phyloP scores from a whole-genome alignment of 2,888 invertebrate genomes.

The Psylliodes chrysocephalus region DNA sequence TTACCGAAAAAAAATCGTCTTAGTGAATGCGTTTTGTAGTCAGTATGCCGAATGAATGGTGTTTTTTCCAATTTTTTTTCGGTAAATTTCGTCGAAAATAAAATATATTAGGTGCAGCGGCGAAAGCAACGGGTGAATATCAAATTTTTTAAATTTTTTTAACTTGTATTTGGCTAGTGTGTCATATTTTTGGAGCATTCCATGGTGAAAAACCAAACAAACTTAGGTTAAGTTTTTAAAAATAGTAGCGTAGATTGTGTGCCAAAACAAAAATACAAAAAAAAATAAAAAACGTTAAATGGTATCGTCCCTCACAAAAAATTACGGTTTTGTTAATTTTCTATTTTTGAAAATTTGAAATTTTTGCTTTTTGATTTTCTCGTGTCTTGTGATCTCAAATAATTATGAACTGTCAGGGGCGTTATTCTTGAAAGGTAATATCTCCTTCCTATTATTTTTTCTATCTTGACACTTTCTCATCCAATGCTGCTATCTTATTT shows the following conservation, averaged over 20 bases:
- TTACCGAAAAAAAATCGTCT: not conserved
- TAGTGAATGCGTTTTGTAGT: not conserved
- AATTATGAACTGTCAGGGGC: too few species aligned
- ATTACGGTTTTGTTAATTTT: not conserved
- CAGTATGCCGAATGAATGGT: not conserved
- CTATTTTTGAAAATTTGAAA: too few species aligned
- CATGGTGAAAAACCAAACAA: constrained; percentile 31
- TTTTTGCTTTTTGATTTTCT: too few species aligned
- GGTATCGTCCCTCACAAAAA: not conserved
- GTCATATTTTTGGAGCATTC: constrained; percentile 35
- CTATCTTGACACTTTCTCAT: too few species aligned
- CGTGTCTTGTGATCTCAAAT: too few species aligned
- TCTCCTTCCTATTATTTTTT: too few species aligned
- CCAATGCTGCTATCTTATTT: too few species aligned
- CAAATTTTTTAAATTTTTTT: constrained; percentile 16
- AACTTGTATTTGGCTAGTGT: constrained; percentile 28
- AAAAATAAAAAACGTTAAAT: constrained; percentile 44
- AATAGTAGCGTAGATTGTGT: constrained; percentile 47
- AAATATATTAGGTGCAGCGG: constrained; percentile 9
- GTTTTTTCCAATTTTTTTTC: not conserved
- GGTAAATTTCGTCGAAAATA: not conserved
- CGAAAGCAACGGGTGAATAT: constrained; percentile 18
- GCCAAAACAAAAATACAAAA: constrained; percentile 45
- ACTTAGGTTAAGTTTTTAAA: constrained; percentile 36
- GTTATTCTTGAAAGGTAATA: too few species aligned